phyloP scores from a whole-genome alignment of 2,113 vertebrate species.

The Sterna hirundo region DNA sequence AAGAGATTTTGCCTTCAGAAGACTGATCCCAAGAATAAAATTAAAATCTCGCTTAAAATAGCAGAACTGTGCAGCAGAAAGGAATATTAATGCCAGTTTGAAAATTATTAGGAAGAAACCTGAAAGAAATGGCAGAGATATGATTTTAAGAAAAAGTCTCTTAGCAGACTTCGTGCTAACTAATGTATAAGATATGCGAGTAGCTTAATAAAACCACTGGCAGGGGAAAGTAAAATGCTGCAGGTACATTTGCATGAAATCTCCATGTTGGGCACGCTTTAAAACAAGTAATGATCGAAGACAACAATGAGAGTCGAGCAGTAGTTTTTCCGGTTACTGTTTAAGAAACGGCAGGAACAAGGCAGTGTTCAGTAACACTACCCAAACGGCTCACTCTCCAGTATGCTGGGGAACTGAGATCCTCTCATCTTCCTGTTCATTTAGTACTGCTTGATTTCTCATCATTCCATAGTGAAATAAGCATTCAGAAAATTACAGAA shows the following conservation, averaged over 20 bases:
- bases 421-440: neutral
- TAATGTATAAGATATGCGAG: neutral
- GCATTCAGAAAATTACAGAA: neutral
- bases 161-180: neutral
- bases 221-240: neutral
- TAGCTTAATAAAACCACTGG: neutral
- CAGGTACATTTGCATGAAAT: neutral
- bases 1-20: neutral
- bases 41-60: neutral
- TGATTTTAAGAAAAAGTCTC: neutral
- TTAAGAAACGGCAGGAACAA: neutral
- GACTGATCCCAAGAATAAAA: neutral
- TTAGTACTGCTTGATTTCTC: neutral
- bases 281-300: neutral
- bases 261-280: neutral
- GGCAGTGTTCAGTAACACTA: neutral
- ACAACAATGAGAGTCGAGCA: neutral
- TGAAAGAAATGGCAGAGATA: neutral
- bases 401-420: neutral
- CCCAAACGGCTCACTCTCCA: neutral
- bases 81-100: neutral
- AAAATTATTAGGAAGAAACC: neutral
- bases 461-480: neutral
- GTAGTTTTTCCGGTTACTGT: neutral
- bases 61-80: neutral